Evolutionary conservation across 53 echinoderm and acorn worm species (phyloP), one percentile per base, ranked within the genome.

Genomic region (Pentamera pediparva): DNA sequence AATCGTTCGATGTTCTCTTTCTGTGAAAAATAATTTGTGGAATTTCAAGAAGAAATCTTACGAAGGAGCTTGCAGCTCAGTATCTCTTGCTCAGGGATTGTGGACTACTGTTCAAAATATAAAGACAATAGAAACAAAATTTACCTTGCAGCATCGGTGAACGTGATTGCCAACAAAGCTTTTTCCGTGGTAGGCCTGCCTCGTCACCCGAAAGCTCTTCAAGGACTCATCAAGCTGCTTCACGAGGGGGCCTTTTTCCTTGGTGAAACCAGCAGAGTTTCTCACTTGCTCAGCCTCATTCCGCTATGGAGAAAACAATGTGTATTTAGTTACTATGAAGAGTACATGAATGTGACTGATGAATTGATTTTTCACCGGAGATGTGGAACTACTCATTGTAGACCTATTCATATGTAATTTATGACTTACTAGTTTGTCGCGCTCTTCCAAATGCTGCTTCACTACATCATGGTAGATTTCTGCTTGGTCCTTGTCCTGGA

Each of bases 111-210:
- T n/a, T n/a, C n/a, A n/a, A n/a, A n/a, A n/a, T n/a, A n/a, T n/a
- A n/a, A n/a, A n/a, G n/a, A n/a, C n/a, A n/a, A n/a, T n/a, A n/a
- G n/a, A n/a, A n/a, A n/a, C n/a, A n/a, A n/a, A n/a, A n/a, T 15
- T 32, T 78, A 84, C 79, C 64, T 84, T 48, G 34, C 76, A 70
- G 60, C 84, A 84, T 52, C 43, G 62, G 39, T 79, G 84, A 27
- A 84, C 84, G 45, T 84, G 84, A 52, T 84, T 84, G 5, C 84
- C 79, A 2, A 84, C 78, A 31, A 84, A 74, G 15, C 61, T 32
- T 19, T 62, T 78, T 25, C 79, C 85, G 49, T 79, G 85, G 32
- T 84, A 84, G 8, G 74, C 85, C 34, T 84, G 85, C 15, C 85
- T 39, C 10, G 47, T 19, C 6, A 84, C 84, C 30, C 53, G 60